Conservation (phyloP, 2,888 invertebrate genomes). For the Eulithis testata region DNA sequence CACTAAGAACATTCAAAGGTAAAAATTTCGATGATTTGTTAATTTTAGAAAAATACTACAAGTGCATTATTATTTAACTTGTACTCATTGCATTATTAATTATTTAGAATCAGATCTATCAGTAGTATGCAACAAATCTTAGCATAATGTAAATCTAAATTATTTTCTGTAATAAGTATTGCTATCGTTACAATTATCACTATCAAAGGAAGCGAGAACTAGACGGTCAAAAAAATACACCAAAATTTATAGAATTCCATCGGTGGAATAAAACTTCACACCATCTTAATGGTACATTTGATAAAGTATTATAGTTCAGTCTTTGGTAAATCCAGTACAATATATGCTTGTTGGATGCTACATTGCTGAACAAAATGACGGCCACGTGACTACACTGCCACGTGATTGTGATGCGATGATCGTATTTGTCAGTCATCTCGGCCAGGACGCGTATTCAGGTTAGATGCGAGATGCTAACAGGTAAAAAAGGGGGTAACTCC, state of each 20-base stretch:
- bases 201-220: background rate
- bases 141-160: constrained; percentile 20
- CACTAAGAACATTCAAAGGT: too few relatives aligned
- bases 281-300: constrained; percentile 17
- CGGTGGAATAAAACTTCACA: constrained; percentile 6
- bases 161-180: constrained; percentile 23
- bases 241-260: constrained; percentile 7
- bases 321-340: constrained; percentile 77
- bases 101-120: constrained; percentile 26
- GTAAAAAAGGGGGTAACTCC: too few relatives aligned
- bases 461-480: background rate
- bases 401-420: background rate
- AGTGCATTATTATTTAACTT: constrained; percentile 1
- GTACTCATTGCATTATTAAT: constrained; percentile 14
- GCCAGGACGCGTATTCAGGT: background rate
- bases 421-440: background rate
- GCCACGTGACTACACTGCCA: background rate
- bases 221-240: constrained; percentile 17
- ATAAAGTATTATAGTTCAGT: constrained; percentile 62
- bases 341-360: constrained; percentile 21
- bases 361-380: background rate
- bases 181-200: constrained; percentile 21
- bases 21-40: too few relatives aligned
- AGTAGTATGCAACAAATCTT: constrained; percentile 30
- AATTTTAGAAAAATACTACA: background rate